phyloP scores from a whole-genome alignment of 2,797 vertebrate species.

The Hippocampus kuda region DNA sequence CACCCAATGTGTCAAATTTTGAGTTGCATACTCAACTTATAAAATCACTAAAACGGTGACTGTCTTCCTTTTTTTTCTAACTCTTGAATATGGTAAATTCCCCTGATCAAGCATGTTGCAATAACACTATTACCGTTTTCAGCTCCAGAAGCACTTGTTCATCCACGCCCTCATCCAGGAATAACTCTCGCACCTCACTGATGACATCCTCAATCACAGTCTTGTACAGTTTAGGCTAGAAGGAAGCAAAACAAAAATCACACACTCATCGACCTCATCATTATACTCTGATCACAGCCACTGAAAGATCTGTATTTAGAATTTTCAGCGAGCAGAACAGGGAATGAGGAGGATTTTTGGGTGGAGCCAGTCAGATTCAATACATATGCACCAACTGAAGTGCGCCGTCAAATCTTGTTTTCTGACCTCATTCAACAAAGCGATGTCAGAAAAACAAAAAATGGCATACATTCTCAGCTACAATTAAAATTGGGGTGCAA shows the following conservation, averaged over 20 bases:
- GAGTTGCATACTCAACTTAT: background rate
- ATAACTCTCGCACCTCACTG: slow-evolving; percentile 93
- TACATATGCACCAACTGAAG: too few relatives aligned
- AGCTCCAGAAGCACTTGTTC: slow-evolving; percentile 96
- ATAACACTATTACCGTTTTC: slow-evolving; percentile 64
- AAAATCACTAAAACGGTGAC: background rate
- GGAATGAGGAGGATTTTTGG: background rate
- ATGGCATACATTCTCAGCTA: too few relatives aligned
- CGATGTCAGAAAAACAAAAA: too few relatives aligned
- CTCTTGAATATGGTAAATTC: too few relatives aligned
- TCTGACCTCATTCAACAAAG: too few relatives aligned
- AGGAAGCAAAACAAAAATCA: background rate
- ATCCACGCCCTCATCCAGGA: slow-evolving; percentile 96
- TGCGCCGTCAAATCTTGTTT: too few relatives aligned
- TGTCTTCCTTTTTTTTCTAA: too few relatives aligned
- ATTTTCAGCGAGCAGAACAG: background rate
- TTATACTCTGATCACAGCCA: background rate
- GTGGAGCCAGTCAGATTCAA: background rate
- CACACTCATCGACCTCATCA: background rate
- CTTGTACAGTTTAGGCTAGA: slow-evolving; percentile 90
- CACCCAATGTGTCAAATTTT: background rate
- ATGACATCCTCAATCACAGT: slow-evolving; percentile 98
- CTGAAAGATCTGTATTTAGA: background rate
- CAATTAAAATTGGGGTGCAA: too few relatives aligned
- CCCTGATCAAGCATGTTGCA: too few relatives aligned